Percentiles rank a stretch among this genome's conserved stretches.
Conservation (phyloP, 1,140 invertebrate genomes). For the Dolichoris vasculosae region DNA sequence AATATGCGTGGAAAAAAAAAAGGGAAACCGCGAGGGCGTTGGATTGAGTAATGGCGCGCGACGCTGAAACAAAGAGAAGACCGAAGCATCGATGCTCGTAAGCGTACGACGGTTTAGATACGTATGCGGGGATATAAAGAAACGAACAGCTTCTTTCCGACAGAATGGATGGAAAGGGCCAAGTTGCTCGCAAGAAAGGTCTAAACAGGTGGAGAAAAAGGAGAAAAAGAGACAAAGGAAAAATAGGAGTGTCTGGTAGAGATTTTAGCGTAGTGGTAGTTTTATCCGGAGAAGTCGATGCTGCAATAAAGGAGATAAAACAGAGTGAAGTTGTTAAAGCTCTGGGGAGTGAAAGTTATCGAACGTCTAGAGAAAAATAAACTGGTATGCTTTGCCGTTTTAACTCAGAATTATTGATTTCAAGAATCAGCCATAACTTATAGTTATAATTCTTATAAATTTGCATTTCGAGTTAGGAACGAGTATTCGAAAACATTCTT, state of each 20-base stretch:
- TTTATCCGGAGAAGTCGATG: constrained; percentile 1
- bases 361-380: neutral
- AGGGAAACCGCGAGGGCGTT: neutral
- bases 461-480: too few species aligned
- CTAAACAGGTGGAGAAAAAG: neutral
- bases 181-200: neutral
- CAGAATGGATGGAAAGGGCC: neutral
- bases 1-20: neutral
- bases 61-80: neutral
- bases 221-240: neutral
- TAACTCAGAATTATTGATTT: neutral
- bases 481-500: too few species aligned
- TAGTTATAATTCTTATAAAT: too few species aligned
- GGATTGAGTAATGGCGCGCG: neutral
- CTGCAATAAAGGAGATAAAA: neutral
- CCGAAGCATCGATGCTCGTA: neutral
- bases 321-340: constrained; percentile 4
- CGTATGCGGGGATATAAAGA: neutral
- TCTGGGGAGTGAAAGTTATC: neutral
- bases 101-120: neutral
- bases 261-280: neutral
- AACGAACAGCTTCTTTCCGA: neutral
- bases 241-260: neutral
- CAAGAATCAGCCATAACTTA: neutral
- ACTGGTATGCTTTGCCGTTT: neutral